Evolutionary conservation across 1,140 invertebrate species (phyloP), one percentile per base, ranked within the genome.

Genomic region (Proctacanthus coquilletti): DNA sequence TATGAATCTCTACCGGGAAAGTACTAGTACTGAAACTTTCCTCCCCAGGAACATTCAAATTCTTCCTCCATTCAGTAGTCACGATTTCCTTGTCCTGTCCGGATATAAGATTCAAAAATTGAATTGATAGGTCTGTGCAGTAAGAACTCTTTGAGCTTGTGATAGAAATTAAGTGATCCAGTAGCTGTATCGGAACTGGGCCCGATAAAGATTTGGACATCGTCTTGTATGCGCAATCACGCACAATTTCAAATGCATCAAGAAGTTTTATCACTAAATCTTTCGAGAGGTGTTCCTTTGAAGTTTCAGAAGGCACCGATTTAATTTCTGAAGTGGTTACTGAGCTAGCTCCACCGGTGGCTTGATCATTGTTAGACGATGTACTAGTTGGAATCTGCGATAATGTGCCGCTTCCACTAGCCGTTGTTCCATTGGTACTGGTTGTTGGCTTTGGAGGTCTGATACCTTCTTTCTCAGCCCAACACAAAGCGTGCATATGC

Each of bases 31-130:
- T 46, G 36, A 59, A 46, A 17, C 49, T 48, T 15, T 53, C 51
- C 0, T 46, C 44, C 19, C 53, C 54, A 4, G 47, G 46, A 11
- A 60, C 48, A 34, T 47, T 34, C 5, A 60, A 38, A 15, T 50
- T 54, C 36, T 60, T 56, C 9, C 51, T 46, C 57, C 57, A 60
- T 34, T 60, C 56, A 14, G 49, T 50, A 1, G 47, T 50, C 19
- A 60, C 52, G 4, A 55, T 29, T 25, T 60, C 54, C 9, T 60
- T 60, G 40, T 60, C 53, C 37, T 51, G 49, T n/a, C 54, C 56
- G 3, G 55, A 47, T 5, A 58, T 19, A 1, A 60, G 39, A 21
- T 57, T 56, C 0, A 60, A 36, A 15, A 60, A 60, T 1, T 54
- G 47, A 0, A 43, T 45, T 35, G 53, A 48, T n/a, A 60, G 18